A percentile compares a stretch with the other conserved stretches of the same genome.
phyloP scores from a whole-genome alignment of 2,113 vertebrate genomes.

The Coptodon bakossiorum region DNA sequence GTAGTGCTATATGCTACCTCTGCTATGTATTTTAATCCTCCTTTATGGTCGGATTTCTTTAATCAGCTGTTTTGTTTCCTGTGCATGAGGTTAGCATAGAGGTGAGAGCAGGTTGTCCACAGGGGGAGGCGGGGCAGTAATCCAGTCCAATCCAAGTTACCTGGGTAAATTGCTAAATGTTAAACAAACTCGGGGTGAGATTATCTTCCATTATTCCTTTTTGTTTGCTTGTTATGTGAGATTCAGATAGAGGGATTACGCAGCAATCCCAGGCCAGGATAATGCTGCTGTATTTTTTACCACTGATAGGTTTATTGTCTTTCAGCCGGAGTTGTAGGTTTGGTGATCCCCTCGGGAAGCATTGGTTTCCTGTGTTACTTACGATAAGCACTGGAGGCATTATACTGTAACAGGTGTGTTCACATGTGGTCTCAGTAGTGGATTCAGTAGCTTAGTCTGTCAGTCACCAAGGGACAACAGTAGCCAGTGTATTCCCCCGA shows the following conservation, averaged over 20 bases:
- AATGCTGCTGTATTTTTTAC: constrained; percentile 26
- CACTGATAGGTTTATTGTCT: constrained; percentile 36
- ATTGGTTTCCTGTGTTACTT: constrained; percentile 12
- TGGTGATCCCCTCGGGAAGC: constrained; percentile 10
- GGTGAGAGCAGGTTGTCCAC: not conserved
- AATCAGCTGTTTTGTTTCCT: not conserved
- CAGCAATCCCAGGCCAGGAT: constrained; percentile 29
- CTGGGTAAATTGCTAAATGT: constrained; percentile 14
- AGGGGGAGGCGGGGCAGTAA: not conserved
- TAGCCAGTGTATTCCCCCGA: constrained; percentile 7
- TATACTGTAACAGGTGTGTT: constrained; percentile 22
- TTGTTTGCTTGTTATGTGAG: constrained; percentile 46
- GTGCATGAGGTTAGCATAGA: not conserved
- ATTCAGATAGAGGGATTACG: constrained; percentile 57
- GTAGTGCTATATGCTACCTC: not conserved
- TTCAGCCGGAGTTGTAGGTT: constrained; percentile 3
- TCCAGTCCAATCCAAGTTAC: constrained; percentile 29
- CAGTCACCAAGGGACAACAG: constrained; percentile 30
- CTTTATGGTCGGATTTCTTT: not conserved
- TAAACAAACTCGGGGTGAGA: constrained; percentile 33
- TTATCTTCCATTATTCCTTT: constrained; percentile 49
- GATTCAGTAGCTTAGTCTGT: constrained; percentile 20
- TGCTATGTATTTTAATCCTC: not conserved
- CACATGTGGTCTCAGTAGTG: constrained; percentile 25
- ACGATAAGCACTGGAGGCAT: constrained; percentile 3